These are phyloP conservation scores for Quadroppia sp. DNA, from an alignment of 2,888 invertebrate genomes.

Conservation along the genomic window DNA sequence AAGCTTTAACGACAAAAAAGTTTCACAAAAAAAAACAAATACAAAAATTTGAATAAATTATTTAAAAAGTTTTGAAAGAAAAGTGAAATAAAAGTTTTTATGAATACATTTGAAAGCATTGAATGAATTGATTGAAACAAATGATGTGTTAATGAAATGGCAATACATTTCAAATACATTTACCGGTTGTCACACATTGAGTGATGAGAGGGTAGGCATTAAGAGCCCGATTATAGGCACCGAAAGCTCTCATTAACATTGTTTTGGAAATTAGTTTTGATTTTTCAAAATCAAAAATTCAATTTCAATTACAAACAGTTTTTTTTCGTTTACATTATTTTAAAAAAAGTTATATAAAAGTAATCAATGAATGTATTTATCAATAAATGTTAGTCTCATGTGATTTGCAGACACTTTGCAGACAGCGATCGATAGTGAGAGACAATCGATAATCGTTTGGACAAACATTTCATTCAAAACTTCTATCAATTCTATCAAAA, in stretches of 20 bases:
- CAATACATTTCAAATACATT: too few species aligned
- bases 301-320: not conserved
- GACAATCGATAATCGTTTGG: not conserved
- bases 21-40: not conserved
- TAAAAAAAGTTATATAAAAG: not conserved
- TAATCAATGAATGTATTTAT: not conserved
- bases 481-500: not conserved
- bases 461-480: not conserved
- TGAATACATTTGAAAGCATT: too few species aligned
- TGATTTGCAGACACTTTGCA: not conserved
- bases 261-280: not conserved
- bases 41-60: too few species aligned
- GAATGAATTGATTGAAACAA: too few species aligned
- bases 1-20: not conserved
- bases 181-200: constrained; percentile 39
- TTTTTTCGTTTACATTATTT: not conserved
- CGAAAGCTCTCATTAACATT: constrained; percentile 21
- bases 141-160: too few species aligned
- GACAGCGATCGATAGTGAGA: not conserved
- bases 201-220: constrained; percentile 35
- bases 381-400: not conserved
- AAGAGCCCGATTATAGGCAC: constrained; percentile 28
- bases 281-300: not conserved
- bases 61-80: not conserved
- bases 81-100: not conserved